Conservation (phyloP, 2,797 vertebrate genomes). For the Cercopithecus hamlyni region DNA sequence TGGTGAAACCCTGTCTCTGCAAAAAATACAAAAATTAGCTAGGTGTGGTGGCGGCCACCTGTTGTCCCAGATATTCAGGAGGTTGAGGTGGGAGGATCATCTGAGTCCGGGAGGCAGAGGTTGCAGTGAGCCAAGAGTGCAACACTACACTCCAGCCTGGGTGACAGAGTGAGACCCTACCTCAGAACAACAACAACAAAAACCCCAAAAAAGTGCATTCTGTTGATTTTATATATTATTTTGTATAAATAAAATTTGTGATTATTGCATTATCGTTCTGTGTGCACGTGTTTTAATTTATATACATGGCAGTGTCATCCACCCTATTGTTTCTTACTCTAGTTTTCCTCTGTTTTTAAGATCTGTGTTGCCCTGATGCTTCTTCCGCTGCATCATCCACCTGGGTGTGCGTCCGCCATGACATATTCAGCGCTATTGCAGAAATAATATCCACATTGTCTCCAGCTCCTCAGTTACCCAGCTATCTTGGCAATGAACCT, state of each 20-base stretch:
- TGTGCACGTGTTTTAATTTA: background rate
- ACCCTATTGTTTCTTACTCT: background rate
- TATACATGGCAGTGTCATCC: background rate
- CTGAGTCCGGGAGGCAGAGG: background rate
- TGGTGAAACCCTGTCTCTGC: background rate
- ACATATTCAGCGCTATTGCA: background rate
- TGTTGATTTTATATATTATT: background rate
- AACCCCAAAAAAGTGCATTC: background rate
- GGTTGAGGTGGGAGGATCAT: background rate
- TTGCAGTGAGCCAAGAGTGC: background rate
- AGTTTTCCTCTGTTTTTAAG: background rate
- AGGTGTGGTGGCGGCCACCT: background rate
- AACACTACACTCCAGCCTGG: background rate
- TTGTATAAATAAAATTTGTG: background rate
- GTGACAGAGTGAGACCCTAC: background rate
- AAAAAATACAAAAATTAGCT: background rate
- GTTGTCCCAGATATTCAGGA: background rate
- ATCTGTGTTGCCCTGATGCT: background rate
- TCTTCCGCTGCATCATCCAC: background rate
- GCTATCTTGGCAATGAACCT: background rate
- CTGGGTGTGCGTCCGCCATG: too few relatives aligned
- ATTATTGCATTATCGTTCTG: background rate
- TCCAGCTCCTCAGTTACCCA: background rate
- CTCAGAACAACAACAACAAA: too few relatives aligned
- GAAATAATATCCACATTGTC: background rate